A percentile compares a stretch with the other conserved stretches of the same genome.
phyloP scores from a whole-genome alignment of 2,888 invertebrate species.

The Eristalis tenax region DNA sequence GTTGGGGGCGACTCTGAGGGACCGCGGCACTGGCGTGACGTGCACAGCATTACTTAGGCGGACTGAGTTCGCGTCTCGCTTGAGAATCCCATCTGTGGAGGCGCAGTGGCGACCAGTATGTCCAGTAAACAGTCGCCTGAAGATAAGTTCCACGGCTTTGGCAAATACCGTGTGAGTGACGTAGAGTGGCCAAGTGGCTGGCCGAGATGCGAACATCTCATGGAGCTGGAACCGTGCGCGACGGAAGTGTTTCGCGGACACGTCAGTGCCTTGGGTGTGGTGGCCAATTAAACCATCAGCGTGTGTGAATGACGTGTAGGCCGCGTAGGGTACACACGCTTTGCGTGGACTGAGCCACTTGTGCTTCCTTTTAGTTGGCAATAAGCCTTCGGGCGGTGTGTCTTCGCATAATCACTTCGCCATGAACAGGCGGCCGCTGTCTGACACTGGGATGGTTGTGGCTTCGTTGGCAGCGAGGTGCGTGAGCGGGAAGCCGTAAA shows the following conservation, averaged over 20 bases:
- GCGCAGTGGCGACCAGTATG: conserved; percentile 16
- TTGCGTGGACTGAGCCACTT: conserved; percentile 47
- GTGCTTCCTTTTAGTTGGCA: conserved; percentile 55
- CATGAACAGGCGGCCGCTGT: not conserved
- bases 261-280: conserved; percentile 54
- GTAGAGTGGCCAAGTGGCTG: conserved; percentile 32
- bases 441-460: not conserved
- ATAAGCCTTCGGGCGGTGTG: conserved; percentile 43
- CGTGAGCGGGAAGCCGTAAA: not conserved
- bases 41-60: conserved; percentile 41
- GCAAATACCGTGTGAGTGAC: conserved; percentile 28
- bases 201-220: not conserved
- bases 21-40: conserved; percentile 41
- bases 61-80: conserved; percentile 25
- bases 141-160: conserved; percentile 39
- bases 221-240: not conserved
- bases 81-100: conserved; percentile 33
- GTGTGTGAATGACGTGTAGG: conserved; percentile 52
- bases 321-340: conserved; percentile 20
- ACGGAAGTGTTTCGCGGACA: conserved; percentile 40
- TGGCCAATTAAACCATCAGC: conserved; percentile 66
- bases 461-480: not conserved
- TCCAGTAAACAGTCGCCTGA: conserved; percentile 53
- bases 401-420: conserved; percentile 32
- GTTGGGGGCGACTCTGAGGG: conserved; percentile 49